These are phyloP conservation scores for Heliconius erato DNA, from an alignment of 2,888 invertebrate species.

Conservation along the genomic window DNA sequence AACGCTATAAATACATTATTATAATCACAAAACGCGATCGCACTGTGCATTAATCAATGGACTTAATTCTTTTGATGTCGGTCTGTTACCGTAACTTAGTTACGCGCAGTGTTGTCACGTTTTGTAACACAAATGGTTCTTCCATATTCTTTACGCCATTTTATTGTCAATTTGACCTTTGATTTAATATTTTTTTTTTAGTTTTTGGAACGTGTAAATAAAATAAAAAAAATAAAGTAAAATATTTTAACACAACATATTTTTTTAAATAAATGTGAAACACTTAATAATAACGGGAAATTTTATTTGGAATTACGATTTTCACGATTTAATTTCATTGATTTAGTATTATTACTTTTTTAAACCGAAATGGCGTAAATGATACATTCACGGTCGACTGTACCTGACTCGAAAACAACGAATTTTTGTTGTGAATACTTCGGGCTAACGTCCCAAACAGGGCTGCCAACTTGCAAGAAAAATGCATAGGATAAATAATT, in stretches of 20 bases:
- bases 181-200: not conserved
- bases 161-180: not conserved
- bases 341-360: not conserved
- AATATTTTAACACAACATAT: not conserved
- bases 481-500: not conserved
- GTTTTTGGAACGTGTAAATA: not conserved
- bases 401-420: slow-evolving; percentile 66
- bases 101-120: slow-evolving; percentile 23
- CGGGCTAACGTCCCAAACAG: slow-evolving; percentile 56
- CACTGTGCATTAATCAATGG: not conserved
- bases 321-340: not conserved
- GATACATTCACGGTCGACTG: slow-evolving; percentile 35
- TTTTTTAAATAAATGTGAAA: not conserved
- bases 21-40: not conserved
- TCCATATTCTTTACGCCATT: slow-evolving; percentile 35
- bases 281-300: not conserved
- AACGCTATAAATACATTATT: not conserved
- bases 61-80: slow-evolving; percentile 26
- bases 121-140: slow-evolving; percentile 19
- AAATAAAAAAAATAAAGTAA: too few relatives aligned
- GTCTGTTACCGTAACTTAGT: slow-evolving; percentile 31
- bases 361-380: slow-evolving; percentile 37
- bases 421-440: slow-evolving; percentile 72
- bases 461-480: slow-evolving; percentile 48
- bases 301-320: not conserved